Evolutionary conservation across 2,113 vertebrate genomes (phyloP), one percentile per base, ranked within the genome.

Genomic region (Atherinomorus stipes): DNA sequence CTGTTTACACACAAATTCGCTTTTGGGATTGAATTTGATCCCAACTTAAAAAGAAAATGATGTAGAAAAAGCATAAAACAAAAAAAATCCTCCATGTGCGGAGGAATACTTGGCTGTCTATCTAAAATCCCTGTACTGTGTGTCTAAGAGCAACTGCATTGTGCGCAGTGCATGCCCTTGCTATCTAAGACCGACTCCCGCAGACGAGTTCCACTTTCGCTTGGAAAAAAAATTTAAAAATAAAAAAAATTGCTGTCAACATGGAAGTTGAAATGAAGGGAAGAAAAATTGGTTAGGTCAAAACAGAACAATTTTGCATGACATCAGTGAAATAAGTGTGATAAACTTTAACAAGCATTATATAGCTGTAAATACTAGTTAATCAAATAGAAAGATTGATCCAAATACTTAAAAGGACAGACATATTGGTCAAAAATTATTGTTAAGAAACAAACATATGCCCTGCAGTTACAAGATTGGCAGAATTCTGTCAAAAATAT

Each of bases 141-240:
- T 87, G 89, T 93, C 94, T 96, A 95, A 95, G 64, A 92, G 95
- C 95, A 91, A 93, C 88, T 93, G 95, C 96, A 96, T 97, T 97
- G 96, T 95, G 95, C 95, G 95, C 95, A 96, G 95, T 90, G 91
- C 92, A 62, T 70, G 62, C 95, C 95, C 95, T 97, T 86, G 80
- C 96, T 97, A 81, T 86, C 95, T 96, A 93, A 85, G 23, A 87
- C 67, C 87, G 90, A 83, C 80, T 94, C 80, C 83, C 84, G 90
- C 74, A 68, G 85, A 69, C 47, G 90, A 77, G 72, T 69, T 89
- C 88, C 86, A 89, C 81, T 87, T 89, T 89, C 87, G 90, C 84
- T 93, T 93, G 90, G 74, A 76, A 86, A 85, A 85, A 42, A n/a
- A n/a, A n/a, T n/a, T n/a, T 42, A 45, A 45, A 47, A 45, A 45